Evolutionary conservation across 2,113 vertebrate species (phyloP).

Genomic region (Phylloscopus whistleri): DNA sequence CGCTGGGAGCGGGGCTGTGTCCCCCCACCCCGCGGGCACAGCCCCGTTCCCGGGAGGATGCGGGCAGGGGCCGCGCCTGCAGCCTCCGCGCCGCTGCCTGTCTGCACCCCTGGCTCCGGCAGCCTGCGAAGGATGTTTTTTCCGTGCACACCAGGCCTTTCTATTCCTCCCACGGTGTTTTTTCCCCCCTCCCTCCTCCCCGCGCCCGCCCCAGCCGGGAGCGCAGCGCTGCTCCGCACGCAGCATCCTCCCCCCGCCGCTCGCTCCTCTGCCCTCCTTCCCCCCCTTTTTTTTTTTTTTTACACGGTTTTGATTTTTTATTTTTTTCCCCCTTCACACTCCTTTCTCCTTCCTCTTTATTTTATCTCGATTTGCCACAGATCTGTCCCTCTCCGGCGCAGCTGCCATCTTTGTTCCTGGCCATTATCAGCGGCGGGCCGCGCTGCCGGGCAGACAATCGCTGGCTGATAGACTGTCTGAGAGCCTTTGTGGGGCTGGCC

Average conservation of each 20-base stretch:
- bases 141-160: neutral
- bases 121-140: neutral
- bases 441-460: slow-evolving; percentile 73
- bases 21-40: neutral
- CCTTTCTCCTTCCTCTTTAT: slow-evolving; percentile 71
- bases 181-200: neutral
- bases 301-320: too few relatives aligned
- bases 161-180: neutral
- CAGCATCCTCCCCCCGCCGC: neutral
- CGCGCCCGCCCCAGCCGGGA: neutral
- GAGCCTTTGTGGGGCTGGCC: slow-evolving; percentile 72
- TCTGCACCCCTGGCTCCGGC: neutral
- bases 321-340: neutral
- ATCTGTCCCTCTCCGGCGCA: slow-evolving; percentile 72
- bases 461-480: slow-evolving; percentile 69
- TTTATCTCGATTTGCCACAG: slow-evolving; percentile 77
- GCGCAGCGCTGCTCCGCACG: neutral
- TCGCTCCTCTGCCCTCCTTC: neutral
- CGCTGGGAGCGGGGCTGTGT: fast-evolving
- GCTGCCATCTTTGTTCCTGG: slow-evolving; percentile 79
- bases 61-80: neutral
- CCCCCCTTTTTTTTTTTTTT: neutral
- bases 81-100: neutral
- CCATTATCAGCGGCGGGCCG: slow-evolving; percentile 72
- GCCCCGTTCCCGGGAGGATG: neutral